Evolutionary conservation across 2,888 invertebrate species (phyloP).

Genomic region (Syrista parreyssii): DNA sequence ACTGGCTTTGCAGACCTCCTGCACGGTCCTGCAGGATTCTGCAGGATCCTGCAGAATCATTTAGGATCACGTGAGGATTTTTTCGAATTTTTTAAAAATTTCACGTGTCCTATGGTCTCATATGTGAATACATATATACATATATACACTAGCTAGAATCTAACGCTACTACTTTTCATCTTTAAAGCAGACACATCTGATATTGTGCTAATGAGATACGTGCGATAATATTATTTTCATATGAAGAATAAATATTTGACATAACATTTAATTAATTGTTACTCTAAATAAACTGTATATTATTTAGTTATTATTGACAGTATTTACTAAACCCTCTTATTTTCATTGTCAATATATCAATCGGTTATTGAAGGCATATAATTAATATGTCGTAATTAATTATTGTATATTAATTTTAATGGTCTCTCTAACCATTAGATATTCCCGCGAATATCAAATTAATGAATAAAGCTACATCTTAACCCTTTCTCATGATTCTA

Average conservation of each 20-base stretch:
- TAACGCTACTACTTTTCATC: too few relatives aligned
- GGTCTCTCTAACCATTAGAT: neutral
- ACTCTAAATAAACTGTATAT: neutral
- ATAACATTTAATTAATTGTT: neutral
- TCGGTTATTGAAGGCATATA: neutral
- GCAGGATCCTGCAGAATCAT: constrained; percentile 38
- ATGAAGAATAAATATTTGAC: neutral
- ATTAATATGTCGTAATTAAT: neutral
- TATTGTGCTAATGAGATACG: too few relatives aligned
- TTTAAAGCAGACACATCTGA: too few relatives aligned
- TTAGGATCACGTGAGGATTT: neutral
- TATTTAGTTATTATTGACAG: neutral
- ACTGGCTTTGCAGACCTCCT: constrained; percentile 20
- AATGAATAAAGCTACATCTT: constrained; percentile 21
- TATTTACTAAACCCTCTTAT: neutral
- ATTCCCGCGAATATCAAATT: constrained; percentile 25
- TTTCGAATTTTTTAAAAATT: too few relatives aligned
- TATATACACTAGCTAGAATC: too few relatives aligned
- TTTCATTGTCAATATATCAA: neutral
- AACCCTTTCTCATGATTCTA: neutral
- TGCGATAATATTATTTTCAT: neutral
- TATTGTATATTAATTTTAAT: neutral
- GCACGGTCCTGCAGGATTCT: constrained; percentile 34
- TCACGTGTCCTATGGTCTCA: too few relatives aligned
- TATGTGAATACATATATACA: too few relatives aligned